phyloP scores from a whole-genome alignment of 2,797 vertebrate species.

The Scleropages formosus region DNA sequence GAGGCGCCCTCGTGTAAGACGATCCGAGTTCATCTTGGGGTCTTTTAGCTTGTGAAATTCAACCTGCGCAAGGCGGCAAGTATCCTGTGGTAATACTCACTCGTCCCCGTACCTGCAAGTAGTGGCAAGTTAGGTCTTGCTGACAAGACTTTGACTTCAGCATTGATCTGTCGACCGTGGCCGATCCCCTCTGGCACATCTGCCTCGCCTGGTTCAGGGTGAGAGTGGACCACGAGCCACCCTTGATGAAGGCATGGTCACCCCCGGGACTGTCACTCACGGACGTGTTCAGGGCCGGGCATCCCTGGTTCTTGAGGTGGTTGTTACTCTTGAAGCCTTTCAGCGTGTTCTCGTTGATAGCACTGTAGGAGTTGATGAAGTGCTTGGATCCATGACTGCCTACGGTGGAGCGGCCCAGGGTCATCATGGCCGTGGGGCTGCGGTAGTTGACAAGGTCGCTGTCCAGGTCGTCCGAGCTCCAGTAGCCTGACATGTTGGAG shows the following conservation, averaged over 20 bases:
- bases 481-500: conserved; percentile 96
- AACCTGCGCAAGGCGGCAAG: too few species aligned
- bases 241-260: conserved; percentile 86
- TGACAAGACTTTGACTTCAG: conserved; percentile 98
- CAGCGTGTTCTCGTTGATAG: conserved; percentile 91
- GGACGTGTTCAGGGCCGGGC: conserved; percentile 65
- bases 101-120: conserved; percentile 84
- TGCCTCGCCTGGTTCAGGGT: conserved; percentile 92
- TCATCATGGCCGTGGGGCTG: conserved; percentile 90
- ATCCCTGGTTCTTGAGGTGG: conserved; percentile 81
- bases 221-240: conserved; percentile 92
- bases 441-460: conserved; percentile 88
- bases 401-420: conserved; percentile 78
- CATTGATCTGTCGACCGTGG: conserved; percentile 93
- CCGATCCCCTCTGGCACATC: conserved; percentile 90
- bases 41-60: conserved; percentile 23
- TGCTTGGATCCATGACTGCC: conserved; percentile 88
- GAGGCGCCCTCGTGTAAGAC: neutral
- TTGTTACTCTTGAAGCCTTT: conserved; percentile 93
- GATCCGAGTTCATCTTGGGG: neutral
- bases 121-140: conserved; percentile 91
- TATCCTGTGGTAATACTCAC: conserved; percentile 46
- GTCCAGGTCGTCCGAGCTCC: conserved; percentile 97
- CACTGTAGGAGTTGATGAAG: conserved; percentile 93
- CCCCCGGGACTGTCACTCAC: conserved; percentile 67